Conservation (phyloP, 1,140 invertebrate genomes). For the Triops longicaudatus region DNA sequence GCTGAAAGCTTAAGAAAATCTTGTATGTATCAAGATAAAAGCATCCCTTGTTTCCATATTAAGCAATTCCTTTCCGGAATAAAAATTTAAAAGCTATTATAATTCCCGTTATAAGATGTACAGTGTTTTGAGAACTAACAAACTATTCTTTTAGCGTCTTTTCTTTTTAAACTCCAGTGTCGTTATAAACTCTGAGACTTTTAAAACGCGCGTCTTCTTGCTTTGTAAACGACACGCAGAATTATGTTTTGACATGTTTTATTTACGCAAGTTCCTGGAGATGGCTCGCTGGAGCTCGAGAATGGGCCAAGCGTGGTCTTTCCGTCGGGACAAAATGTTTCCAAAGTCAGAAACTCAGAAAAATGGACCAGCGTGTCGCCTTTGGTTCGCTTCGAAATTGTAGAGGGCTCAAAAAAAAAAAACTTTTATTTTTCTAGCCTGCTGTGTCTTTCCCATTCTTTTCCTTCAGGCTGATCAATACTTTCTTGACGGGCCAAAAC, state of each 20-base stretch:
- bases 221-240: not conserved
- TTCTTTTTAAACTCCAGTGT: no score
- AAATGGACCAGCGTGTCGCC: not conserved
- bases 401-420: not conserved
- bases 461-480: not conserved
- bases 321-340: not conserved
- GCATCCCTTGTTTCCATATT: no score
- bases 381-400: not conserved
- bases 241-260: not conserved
- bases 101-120: no score
- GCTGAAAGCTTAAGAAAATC: no score
- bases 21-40: no score
- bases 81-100: no score
- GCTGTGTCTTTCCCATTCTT: not conserved
- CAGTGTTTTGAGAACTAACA: no score
- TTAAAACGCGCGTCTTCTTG: not conserved
- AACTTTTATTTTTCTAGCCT: not conserved
- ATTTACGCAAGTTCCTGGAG: not conserved
- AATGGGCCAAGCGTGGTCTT: not conserved
- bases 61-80: no score
- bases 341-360: not conserved
- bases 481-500: conserved; percentile 4
- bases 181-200: no score
- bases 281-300: not conserved
- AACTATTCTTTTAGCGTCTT: no score